phyloP scores from a whole-genome alignment of 2,113 vertebrate species.

The Poeciliopsis retropinna region DNA sequence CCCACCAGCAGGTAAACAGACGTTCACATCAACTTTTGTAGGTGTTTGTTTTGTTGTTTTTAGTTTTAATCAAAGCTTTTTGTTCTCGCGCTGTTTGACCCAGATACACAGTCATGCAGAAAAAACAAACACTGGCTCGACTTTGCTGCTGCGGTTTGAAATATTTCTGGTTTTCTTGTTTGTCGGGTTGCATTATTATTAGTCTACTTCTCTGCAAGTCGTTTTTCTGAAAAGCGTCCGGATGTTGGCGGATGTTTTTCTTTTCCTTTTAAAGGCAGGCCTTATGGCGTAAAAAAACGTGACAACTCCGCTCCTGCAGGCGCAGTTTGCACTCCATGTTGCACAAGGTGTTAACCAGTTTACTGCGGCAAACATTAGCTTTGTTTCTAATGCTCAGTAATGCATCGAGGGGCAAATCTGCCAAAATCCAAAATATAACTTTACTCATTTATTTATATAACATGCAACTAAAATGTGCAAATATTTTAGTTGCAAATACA shows the following conservation, averaged over 20 bases:
- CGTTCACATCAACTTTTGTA: not conserved
- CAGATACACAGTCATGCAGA: not conserved
- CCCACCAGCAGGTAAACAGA: conserved; percentile 75
- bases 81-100: not conserved
- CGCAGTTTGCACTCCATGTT: not conserved
- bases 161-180: not conserved
- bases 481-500: too few species aligned
- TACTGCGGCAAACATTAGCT: not conserved
- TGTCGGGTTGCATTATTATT: not conserved
- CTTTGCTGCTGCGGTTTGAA: not conserved
- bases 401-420: not conserved
- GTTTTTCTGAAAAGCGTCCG: not conserved
- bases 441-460: too few species aligned
- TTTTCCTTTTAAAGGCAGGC: not conserved
- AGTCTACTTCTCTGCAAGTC: not conserved
- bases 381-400: too few species aligned
- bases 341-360: not conserved
- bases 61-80: not conserved
- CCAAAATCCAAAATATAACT: too few species aligned
- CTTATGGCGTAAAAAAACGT: not conserved
- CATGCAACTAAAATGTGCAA: too few species aligned
- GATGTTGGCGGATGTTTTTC: not conserved
- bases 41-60: too few species aligned
- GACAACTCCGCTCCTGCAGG: too few species aligned
- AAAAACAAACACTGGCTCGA: not conserved